Conservation (phyloP, 2,797 vertebrate species). For the Pristis pectinata region DNA sequence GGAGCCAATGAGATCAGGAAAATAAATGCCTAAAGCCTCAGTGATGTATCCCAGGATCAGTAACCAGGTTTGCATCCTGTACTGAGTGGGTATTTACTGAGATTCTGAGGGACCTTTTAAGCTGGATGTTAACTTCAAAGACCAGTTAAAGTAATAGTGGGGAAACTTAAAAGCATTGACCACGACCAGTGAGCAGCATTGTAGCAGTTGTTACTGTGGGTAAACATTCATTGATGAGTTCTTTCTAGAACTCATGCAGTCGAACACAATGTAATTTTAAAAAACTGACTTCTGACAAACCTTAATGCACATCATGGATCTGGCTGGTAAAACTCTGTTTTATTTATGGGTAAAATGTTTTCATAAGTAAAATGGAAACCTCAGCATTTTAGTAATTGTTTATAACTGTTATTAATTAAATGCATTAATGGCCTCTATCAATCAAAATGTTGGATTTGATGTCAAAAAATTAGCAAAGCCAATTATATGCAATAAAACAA, state of each 20-base stretch:
- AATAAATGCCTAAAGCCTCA: neutral
- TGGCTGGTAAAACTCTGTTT: neutral
- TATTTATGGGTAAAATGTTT: slow-evolving; percentile 6
- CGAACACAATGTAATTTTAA: neutral
- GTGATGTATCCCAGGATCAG: neutral
- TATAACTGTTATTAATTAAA: slow-evolving; percentile 33
- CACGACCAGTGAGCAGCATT: neutral
- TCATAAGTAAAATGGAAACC: neutral
- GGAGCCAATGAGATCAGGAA: neutral
- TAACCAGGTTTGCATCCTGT: neutral
- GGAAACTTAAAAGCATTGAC: neutral
- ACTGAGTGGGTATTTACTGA: neutral
- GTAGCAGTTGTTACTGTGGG: neutral
- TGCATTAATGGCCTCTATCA: slow-evolving; percentile 30
- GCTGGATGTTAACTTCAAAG: neutral
- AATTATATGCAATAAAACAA: slow-evolving; percentile 34
- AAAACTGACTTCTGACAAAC: neutral
- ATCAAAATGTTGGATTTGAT: slow-evolving; percentile 31
- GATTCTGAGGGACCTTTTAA: neutral
- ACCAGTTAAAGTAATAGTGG: neutral
- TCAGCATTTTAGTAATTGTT: slow-evolving; percentile 17
- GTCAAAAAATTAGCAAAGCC: slow-evolving; percentile 32
- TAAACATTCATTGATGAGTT: neutral
- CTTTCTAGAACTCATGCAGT: neutral
- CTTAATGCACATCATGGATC: neutral